Conservation (phyloP, 2,888 invertebrate genomes). For the Biston betularia region DNA sequence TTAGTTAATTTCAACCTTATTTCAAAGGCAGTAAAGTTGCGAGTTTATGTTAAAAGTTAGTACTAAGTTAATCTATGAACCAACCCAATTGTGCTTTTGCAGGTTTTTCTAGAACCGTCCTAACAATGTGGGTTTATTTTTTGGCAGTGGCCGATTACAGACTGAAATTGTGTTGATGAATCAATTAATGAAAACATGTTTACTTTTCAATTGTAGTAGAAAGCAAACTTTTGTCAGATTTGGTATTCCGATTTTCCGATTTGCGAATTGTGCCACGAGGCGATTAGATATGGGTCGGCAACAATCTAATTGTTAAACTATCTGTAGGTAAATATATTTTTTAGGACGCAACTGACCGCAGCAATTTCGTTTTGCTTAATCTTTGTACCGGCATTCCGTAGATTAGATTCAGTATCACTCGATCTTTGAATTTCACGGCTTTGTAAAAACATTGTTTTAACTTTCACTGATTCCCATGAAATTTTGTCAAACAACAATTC, state of each 20-base stretch:
- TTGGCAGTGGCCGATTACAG: too few relatives aligned
- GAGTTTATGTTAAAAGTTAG: too few relatives aligned
- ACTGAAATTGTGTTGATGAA: too few relatives aligned
- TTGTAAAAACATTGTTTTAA: constrained; percentile 22
- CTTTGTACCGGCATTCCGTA: constrained; percentile 43
- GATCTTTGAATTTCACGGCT: constrained; percentile 22
- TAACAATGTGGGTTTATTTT: too few relatives aligned
- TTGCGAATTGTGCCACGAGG: constrained; percentile 63
- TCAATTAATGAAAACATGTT: too few relatives aligned
- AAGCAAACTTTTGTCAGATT: constrained; percentile 54
- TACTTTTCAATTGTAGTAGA: too few relatives aligned
- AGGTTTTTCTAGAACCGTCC: too few relatives aligned
- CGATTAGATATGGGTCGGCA: constrained; percentile 71
- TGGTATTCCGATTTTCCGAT: constrained; percentile 25
- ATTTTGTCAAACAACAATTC: constrained; percentile 1
- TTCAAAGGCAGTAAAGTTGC: neutral
- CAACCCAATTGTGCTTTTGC: too few relatives aligned
- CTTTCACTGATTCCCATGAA: constrained; percentile 24
- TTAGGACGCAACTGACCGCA: constrained; percentile 56
- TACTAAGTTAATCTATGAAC: too few relatives aligned
- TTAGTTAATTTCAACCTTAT: constrained; percentile 1
- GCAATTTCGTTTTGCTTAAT: constrained; percentile 52
- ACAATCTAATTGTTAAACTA: constrained; percentile 52
- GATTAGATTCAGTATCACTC: constrained; percentile 27
- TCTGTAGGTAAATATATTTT: constrained; percentile 19